Evolutionary conservation across 2,113 vertebrate genomes (phyloP), one percentile per base, ranked within the genome.

Genomic region (Aegithalos caudatus): DNA sequence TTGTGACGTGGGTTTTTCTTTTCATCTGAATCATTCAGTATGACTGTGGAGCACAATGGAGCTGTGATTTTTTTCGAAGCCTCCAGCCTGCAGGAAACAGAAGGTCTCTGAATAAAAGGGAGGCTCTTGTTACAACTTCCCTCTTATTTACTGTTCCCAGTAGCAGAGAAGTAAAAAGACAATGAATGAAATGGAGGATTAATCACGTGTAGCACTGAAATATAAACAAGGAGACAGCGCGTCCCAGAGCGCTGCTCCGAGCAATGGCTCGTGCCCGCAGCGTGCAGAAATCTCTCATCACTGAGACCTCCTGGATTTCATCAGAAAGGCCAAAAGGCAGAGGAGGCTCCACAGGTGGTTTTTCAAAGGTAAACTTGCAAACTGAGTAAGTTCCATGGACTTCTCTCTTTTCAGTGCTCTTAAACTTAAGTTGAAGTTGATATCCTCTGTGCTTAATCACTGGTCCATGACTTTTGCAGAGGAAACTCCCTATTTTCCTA

Each of bases 61-160:
- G 90, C 92, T 94, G 96, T 94, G 93, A 92, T 91, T 95, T 95
- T 87, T 90, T 94, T 69, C 4, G 3, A 83, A 88, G 79, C 79
- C 0, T 9, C 82, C 92, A 96, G 87, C 88, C 76, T 93, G 92
- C 93, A 95, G 96, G 96, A 97, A 97, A 96, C 94, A 95, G 92
- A 93, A 96, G 94, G 94, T 83, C 90, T 90, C 92, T 83, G 92
- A 95, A 94, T 91, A 95, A 96, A 94, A 92, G 82, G 74, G 93
- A 96, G 93, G 85, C 93, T 97, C 95, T 90, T 88, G 85, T 95
- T 96, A 95, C 94, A 95, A 90, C 94, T 96, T 96, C 93, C 90
- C 85, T 94, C 91, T 96, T 96, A 95, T 89, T 95, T 95, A 97
- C 94, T 92, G 90, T 93, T 97, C 92, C 93, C 94, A 91, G 93